A percentile compares a stretch with the other conserved stretches of the same genome.
These are phyloP conservation scores for Vanessa cardui DNA, from an alignment of 2,888 invertebrate genomes.

Conservation along the genomic window DNA sequence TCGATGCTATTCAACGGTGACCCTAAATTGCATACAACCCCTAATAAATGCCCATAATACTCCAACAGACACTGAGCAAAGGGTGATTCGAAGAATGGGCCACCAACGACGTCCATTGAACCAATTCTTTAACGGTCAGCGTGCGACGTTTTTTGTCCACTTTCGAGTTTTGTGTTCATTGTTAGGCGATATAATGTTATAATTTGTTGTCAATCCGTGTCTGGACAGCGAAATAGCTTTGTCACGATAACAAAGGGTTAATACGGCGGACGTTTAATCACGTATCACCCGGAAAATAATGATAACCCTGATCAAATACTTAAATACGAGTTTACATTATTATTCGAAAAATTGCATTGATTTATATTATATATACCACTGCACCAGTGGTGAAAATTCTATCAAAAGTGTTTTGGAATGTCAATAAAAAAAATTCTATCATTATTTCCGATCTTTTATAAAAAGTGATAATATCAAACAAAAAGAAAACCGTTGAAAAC, in stretches of 20 bases:
- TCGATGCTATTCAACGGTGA: conserved; percentile 61
- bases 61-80: conserved; percentile 56
- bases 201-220: conserved; percentile 64
- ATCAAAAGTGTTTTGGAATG: too few relatives aligned
- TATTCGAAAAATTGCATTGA: too few relatives aligned
- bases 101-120: conserved; percentile 73
- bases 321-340: background rate
- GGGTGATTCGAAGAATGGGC: conserved; percentile 75
- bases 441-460: too few relatives aligned
- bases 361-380: too few relatives aligned
- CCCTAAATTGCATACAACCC: conserved; percentile 58
- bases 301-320: background rate
- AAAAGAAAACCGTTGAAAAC: too few relatives aligned
- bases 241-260: conserved; percentile 14
- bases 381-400: too few relatives aligned
- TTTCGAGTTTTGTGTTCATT: conserved; percentile 32
- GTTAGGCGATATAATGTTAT: conserved; percentile 58
- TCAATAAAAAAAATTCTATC: too few relatives aligned
- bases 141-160: conserved; percentile 45
- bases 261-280: background rate
- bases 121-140: conserved; percentile 64
- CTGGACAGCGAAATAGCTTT: conserved; percentile 40
- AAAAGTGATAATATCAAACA: too few relatives aligned
- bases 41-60: conserved; percentile 35
- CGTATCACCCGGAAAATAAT: background rate